phyloP scores from a whole-genome alignment of 2,888 invertebrate species.

The Hypomecis punctinalis region DNA sequence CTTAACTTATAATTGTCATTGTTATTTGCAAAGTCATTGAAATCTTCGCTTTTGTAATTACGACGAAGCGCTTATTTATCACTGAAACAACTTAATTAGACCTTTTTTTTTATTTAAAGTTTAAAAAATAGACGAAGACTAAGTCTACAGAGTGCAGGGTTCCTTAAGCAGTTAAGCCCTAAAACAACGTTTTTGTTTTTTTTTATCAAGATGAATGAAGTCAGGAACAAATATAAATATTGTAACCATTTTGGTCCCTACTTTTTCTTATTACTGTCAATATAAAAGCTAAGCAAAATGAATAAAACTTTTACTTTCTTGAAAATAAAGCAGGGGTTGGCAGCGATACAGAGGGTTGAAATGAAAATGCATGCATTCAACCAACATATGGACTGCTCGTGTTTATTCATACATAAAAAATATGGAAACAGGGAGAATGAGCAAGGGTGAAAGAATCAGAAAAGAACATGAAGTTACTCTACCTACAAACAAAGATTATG shows the following conservation, averaged over 20 bases:
- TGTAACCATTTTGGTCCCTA: neutral
- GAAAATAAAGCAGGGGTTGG: slow-evolving; percentile 32
- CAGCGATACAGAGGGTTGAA: slow-evolving; percentile 27
- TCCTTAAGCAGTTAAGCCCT: too few relatives aligned
- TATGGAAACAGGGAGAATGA: slow-evolving; percentile 2
- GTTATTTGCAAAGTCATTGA: neutral
- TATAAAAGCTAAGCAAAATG: slow-evolving; percentile 35
- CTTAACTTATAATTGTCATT: neutral
- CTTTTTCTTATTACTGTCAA: too few relatives aligned
- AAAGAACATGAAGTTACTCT: neutral
- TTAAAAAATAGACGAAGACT: too few relatives aligned
- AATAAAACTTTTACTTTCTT: slow-evolving; percentile 57
- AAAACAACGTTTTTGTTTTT: too few relatives aligned
- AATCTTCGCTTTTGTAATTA: neutral
- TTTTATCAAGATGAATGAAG: too few relatives aligned
- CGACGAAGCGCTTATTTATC: neutral
- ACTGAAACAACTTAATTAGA: too few relatives aligned
- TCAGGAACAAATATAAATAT: too few relatives aligned
- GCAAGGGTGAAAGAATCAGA: neutral
- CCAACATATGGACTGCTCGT: slow-evolving; percentile 34
- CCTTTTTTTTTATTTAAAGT: too few relatives aligned
- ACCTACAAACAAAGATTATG: slow-evolving; percentile 3
- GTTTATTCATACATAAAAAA: slow-evolving; percentile 29
- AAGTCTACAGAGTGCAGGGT: too few relatives aligned
- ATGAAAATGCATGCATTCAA: slow-evolving; percentile 32